Base-by-base conservation (phyloP, 2,888 invertebrate species). In the Perizoma affinitatum region DNA sequence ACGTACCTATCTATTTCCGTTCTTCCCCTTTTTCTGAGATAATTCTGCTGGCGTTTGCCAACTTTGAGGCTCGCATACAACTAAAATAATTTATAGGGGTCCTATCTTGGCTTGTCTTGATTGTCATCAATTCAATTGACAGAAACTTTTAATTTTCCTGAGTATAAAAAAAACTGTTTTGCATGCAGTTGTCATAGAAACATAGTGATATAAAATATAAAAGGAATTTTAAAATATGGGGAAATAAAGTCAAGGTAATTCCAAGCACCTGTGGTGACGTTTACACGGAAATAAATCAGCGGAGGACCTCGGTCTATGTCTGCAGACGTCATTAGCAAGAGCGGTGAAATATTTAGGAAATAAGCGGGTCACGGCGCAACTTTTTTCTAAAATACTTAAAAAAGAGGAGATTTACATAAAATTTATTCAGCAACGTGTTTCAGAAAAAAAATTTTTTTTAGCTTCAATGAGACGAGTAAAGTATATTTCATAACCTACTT, bases 211-310 rank as follows among this genome's bases (percentile, higher is more conserved):
- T 38, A 38, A 7, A 38, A 38, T 38, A 38, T 38, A 38, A 38
- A 38, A 38, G 5, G 6, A 7, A 8, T 7, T 44, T 11, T 44
- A 47, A 52, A 52, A 36, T 46, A 47, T 47, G 34, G 1, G 34
- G 7, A 48, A 42, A 52, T 68, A 72, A 75, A 70, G 58, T 65
- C 48, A 65, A 65, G 67, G 67, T 66, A 64, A 74, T 71, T 59
- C 40, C 9, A 41, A 34, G 38, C 52, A 44, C 61, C 59, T 63
- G 60, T 45, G 36, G 50, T 65, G 53, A 60, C 52, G 6, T 58
- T 63, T 61, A 59, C 52, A 59, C 34, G 33, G 47, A 9, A 45
- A 46, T 63, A 60, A 63, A 66, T 63, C 58, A 66, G 43, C 36
- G 45, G 50, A 50, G 47, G 40, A 48, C 50, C 49, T 57, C 44